Conservation (phyloP, 2,888 invertebrate species). For the Volucella zonaria region DNA sequence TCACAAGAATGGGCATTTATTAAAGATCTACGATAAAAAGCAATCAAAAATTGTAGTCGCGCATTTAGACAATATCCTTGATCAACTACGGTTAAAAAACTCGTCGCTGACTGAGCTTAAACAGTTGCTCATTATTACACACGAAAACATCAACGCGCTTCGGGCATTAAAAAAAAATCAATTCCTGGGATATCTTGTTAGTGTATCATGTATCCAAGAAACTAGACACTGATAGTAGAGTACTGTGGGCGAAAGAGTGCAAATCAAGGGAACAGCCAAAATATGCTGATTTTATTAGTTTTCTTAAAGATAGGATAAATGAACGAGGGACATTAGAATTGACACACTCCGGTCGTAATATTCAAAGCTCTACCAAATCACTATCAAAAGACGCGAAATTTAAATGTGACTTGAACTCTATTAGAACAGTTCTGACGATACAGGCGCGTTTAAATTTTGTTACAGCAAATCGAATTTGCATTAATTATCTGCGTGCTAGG, state of each 20-base stretch:
- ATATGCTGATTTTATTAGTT: background rate
- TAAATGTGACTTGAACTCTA: constrained; percentile 2
- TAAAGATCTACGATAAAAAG: background rate
- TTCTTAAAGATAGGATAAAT: constrained; percentile 27
- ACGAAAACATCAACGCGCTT: constrained; percentile 17
- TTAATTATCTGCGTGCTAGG: constrained; percentile 32
- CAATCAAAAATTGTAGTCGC: background rate
- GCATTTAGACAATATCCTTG: constrained; percentile 25
- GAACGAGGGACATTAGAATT: constrained; percentile 22
- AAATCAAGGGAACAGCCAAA: background rate
- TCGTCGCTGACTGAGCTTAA: constrained; percentile 11
- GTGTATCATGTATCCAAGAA: constrained; percentile 30
- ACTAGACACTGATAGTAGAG: constrained; percentile 22
- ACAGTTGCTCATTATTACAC: constrained; percentile 1
- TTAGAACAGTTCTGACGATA: background rate
- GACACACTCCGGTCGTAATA: background rate
- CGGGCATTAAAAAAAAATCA: constrained; percentile 13
- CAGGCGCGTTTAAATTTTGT: constrained; percentile 14
- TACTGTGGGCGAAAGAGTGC: constrained; percentile 28
- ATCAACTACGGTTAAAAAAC: background rate
- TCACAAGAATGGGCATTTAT: constrained; percentile 8
- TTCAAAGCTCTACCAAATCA: background rate
- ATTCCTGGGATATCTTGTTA: constrained; percentile 5
- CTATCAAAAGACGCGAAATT: background rate
- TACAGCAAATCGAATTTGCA: constrained; percentile 19